Evolutionary conservation across 2,797 vertebrate genomes (phyloP).

Genomic region (Peromyscus eremicus): DNA sequence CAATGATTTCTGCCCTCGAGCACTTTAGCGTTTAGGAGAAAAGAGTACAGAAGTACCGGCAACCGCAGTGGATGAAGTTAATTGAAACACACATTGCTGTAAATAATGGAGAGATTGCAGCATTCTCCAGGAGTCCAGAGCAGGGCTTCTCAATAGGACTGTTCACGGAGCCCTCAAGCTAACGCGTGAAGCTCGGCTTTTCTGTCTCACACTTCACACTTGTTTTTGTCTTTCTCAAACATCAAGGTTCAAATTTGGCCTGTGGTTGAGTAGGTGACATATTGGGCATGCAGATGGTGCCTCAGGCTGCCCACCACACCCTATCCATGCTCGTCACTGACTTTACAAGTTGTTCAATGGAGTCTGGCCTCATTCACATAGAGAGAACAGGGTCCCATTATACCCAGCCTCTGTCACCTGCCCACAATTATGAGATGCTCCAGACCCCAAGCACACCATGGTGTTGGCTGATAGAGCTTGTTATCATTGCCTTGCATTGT

Average conservation of each 20-base stretch:
- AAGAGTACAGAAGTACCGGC: not conserved
- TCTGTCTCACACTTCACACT: not conserved
- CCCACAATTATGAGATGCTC: not conserved
- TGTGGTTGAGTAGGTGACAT: not conserved
- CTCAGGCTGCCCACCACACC: not conserved
- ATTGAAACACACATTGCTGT: not conserved
- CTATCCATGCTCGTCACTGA: not conserved
- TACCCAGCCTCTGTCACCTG: not conserved
- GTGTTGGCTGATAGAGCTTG: conserved; percentile 11
- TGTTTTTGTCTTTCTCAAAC: not conserved
- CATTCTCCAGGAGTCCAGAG: not conserved
- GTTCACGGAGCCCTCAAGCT: not conserved
- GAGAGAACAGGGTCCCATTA: not conserved
- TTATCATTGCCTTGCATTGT: conserved; percentile 36
- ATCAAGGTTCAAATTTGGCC: not conserved
- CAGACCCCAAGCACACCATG: not conserved
- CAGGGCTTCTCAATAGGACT: not conserved
- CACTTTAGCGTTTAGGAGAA: not conserved
- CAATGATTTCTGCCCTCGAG: not conserved
- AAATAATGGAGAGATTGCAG: not conserved
- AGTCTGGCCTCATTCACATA: not conserved
- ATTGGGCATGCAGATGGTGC: not conserved
- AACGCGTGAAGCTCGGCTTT: not conserved
- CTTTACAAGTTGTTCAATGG: not conserved
- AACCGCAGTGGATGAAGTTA: not conserved